These are phyloP conservation scores for Diarsia dahlii DNA, from an alignment of 2,888 invertebrate species.

Conservation along the genomic window DNA sequence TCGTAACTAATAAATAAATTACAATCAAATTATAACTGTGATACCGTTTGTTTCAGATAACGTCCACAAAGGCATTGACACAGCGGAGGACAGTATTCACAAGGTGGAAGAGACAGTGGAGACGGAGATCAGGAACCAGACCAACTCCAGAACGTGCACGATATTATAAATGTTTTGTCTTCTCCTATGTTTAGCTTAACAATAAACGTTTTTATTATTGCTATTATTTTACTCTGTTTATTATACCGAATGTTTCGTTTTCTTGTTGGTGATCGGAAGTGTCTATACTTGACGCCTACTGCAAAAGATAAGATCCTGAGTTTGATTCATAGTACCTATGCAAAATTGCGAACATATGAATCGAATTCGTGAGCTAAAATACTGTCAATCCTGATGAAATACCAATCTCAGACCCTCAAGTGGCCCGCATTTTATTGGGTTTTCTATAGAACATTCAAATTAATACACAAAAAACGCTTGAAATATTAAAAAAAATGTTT, in stretches of 20 bases:
- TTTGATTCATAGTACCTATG: background rate
- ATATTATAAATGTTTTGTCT: slow-evolving; percentile 84
- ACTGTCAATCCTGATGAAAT: no score
- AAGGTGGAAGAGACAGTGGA: slow-evolving; percentile 86
- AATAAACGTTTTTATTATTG: slow-evolving; percentile 82
- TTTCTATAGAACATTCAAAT: no score
- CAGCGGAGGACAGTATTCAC: slow-evolving; percentile 83
- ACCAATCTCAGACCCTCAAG: no score
- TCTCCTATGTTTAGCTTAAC: slow-evolving; percentile 73
- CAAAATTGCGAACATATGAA: no score
- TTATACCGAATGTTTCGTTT: background rate
- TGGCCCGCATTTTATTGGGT: no score
- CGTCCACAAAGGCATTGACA: slow-evolving; percentile 85
- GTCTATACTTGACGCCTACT: background rate
- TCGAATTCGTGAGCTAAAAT: no score
- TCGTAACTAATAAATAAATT: no score
- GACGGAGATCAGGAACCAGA: slow-evolving; percentile 87
- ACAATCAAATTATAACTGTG: background rate
- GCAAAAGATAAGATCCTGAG: background rate
- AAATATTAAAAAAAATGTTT: slow-evolving; percentile 14
- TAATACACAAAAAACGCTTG: background rate
- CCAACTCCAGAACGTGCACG: slow-evolving; percentile 87
- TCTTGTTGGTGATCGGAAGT: background rate
- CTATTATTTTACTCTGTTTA: slow-evolving; percentile 56
- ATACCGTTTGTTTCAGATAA: slow-evolving; percentile 78